Conservation (phyloP, 2,113 vertebrate genomes). For the Monarcha castaneiventris region DNA sequence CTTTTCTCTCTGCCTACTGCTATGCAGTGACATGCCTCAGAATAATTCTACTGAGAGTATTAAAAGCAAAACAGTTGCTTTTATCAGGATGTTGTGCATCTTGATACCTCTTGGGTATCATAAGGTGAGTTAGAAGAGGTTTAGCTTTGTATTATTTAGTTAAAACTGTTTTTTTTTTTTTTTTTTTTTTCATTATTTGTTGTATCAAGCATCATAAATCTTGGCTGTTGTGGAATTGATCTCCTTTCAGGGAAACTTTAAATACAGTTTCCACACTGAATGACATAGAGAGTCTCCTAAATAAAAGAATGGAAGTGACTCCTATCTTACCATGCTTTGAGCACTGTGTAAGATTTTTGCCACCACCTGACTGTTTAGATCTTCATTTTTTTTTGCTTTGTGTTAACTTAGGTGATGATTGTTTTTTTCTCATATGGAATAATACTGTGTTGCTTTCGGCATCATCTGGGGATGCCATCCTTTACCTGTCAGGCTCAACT, state of each 20-base stretch:
- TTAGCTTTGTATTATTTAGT: not conserved
- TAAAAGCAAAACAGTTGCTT: not conserved
- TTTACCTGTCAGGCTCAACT: not conserved
- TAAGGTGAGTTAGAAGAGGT: not conserved
- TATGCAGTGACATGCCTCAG: not conserved
- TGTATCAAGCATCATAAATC: not conserved
- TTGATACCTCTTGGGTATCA: not conserved
- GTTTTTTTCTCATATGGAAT: not conserved
- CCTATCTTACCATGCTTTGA: not conserved
- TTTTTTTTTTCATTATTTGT: not conserved
- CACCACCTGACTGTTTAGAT: not conserved
- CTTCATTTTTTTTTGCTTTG: not conserved
- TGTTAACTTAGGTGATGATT: not conserved
- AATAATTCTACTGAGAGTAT: not conserved
- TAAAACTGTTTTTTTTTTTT: not conserved
- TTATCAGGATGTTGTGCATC: not conserved
- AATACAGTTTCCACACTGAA: not conserved
- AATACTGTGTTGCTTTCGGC: not conserved
- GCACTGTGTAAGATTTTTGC: not conserved
- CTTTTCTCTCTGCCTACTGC: not conserved
- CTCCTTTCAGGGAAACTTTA: not conserved
- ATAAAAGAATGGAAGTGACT: not conserved
- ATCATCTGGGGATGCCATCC: not conserved
- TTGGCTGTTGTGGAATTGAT: not conserved
- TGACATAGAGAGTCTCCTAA: not conserved